Evolutionary conservation across 2,797 vertebrate genomes (phyloP).

Genomic region (Leucoraja ocellata): DNA sequence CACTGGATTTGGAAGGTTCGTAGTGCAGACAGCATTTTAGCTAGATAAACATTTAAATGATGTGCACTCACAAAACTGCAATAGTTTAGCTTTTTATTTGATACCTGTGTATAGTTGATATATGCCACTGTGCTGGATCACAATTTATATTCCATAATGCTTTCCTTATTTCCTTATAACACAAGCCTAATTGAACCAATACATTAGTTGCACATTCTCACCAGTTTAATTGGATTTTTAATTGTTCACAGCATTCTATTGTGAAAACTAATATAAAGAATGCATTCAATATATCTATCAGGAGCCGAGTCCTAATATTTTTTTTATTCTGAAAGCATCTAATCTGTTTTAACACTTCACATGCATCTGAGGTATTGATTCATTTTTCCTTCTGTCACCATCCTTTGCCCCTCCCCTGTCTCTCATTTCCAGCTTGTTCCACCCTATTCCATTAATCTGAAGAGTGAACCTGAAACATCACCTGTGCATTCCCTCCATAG

Average conservation of each 20-base stretch:
- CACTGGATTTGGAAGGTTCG: no score
- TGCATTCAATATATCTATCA: background rate
- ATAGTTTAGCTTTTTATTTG: background rate
- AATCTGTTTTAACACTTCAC: background rate
- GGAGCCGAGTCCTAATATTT: background rate
- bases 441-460: no score
- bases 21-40: no score
- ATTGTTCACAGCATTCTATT: conserved; percentile 6
- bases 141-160: background rate
- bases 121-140: background rate
- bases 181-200: background rate
- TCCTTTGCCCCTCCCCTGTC: no score
- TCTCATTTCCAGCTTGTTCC: no score
- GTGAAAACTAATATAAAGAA: conserved; percentile 16
- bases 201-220: background rate
- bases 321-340: background rate
- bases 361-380: background rate
- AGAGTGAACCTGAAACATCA: no score
- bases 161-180: background rate
- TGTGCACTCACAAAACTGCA: background rate
- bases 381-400: background rate
- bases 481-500: background rate
- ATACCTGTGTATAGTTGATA: no score
- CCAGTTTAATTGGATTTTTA: background rate
- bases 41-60: background rate